A percentile compares a stretch with the other conserved stretches of the same genome.
phyloP scores from a whole-genome alignment of 2,797 vertebrate species.

The Hemitrygon akajei region DNA sequence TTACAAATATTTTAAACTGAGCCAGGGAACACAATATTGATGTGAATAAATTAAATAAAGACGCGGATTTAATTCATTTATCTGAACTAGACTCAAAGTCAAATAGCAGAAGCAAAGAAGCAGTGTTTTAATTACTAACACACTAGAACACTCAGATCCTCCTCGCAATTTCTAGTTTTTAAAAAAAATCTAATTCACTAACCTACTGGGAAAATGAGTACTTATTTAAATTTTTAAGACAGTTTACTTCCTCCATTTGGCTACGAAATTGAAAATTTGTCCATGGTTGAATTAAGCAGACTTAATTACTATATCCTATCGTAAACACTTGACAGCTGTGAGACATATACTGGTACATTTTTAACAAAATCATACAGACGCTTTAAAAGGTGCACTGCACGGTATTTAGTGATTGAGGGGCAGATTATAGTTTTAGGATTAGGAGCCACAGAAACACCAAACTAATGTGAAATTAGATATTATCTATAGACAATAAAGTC shows the following conservation, averaged over 20 bases:
- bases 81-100: background rate
- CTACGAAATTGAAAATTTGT: slow-evolving; percentile 15
- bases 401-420: background rate
- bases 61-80: background rate
- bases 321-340: slow-evolving; percentile 24
- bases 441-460: background rate
- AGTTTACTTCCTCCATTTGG: slow-evolving; percentile 31
- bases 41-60: background rate
- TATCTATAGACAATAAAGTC: background rate
- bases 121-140: slow-evolving; percentile 17
- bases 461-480: background rate
- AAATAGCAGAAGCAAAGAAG: background rate
- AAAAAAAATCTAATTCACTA: background rate
- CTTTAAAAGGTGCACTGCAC: background rate
- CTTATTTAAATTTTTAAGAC: slow-evolving; percentile 31
- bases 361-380: slow-evolving; percentile 17
- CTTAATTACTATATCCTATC: slow-evolving; percentile 33
- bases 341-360: background rate
- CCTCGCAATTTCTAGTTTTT: slow-evolving; percentile 10
- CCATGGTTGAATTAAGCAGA: slow-evolving; percentile 27
- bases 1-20: background rate
- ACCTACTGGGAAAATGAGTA: slow-evolving; percentile 30
- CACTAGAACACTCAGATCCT: background rate
- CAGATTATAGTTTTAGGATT: background rate
- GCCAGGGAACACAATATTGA: background rate